Evolutionary conservation across 2,888 invertebrate genomes (phyloP).

Genomic region (Oscheius myriophilus): DNA sequence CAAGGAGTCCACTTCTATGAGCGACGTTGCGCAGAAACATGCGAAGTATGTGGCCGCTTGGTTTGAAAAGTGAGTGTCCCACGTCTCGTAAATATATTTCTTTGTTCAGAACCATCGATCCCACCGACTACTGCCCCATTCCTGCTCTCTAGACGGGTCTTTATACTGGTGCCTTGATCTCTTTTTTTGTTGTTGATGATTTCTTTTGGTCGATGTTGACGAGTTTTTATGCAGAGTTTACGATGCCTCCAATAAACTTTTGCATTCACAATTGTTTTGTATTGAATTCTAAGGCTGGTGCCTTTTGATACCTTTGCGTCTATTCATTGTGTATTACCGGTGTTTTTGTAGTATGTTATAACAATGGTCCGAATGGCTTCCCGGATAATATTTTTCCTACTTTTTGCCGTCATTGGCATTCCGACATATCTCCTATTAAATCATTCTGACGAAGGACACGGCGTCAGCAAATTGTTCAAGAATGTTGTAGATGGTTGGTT

Average conservation of each 20-base stretch:
- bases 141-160: background rate
- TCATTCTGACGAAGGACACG: slow-evolving; percentile 26
- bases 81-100: background rate
- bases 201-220: too few species aligned
- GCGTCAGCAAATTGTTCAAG: slow-evolving; percentile 7
- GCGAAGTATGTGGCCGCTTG: slow-evolving; percentile 14
- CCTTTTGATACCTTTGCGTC: background rate
- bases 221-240: too few species aligned
- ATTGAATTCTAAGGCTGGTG: background rate
- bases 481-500: slow-evolving; percentile 17
- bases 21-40: slow-evolving; percentile 5
- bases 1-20: background rate
- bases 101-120: background rate
- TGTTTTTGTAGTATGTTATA: slow-evolving; percentile 5
- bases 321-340: background rate
- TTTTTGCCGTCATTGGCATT: slow-evolving; percentile 20
- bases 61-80: slow-evolving; percentile 18
- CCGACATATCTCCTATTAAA: slow-evolving; percentile 20
- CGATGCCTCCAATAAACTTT: too few species aligned
- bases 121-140: background rate
- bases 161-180: too few species aligned
- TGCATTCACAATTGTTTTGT: too few species aligned
- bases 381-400: slow-evolving; percentile 17
- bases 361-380: slow-evolving; percentile 32
- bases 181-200: too few species aligned